Conservation (phyloP, 2,888 invertebrate genomes). For the Beris chalybata region DNA sequence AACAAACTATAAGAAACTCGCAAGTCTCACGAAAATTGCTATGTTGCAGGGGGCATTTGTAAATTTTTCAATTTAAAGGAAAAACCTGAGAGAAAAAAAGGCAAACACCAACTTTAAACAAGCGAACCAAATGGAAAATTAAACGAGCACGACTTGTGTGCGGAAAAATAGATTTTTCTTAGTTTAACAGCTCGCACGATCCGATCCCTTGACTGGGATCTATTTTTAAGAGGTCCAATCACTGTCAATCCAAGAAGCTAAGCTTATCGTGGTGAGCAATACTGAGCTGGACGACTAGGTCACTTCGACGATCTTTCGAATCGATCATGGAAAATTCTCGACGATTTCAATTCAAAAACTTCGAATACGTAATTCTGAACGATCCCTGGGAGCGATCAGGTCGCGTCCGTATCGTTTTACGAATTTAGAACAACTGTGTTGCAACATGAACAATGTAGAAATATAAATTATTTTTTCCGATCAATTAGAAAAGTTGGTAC, state of each 20-base stretch:
- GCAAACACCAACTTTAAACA: neutral
- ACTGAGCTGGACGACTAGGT: conserved; percentile 26
- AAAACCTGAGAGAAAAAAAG: neutral
- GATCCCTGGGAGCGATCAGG: too few relatives aligned
- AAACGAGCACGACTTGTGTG: conserved; percentile 29
- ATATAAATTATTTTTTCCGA: too few relatives aligned
- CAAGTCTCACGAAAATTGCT: conserved; percentile 1
- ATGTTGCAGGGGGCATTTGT: neutral
- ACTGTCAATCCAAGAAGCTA: conserved; percentile 32
- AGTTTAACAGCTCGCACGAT: conserved; percentile 34
- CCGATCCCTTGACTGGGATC: conserved; percentile 29
- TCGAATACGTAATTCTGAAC: too few relatives aligned
- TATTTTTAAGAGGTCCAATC: conserved; percentile 31
- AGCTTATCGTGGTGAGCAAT: neutral
- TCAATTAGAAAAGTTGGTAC: too few relatives aligned
- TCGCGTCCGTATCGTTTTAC: too few relatives aligned
- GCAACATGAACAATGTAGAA: too few relatives aligned
- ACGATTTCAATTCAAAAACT: too few relatives aligned
- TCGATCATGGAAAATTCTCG: too few relatives aligned
- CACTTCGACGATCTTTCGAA: neutral
- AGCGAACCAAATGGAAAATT: conserved; percentile 10
- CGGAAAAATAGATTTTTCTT: neutral
- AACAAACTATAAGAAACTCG: too few relatives aligned
- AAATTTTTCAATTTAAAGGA: conserved; percentile 9
- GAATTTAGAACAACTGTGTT: too few relatives aligned